Conservation (phyloP, 2,888 invertebrate species). For the Eueremaeus valkanovi region DNA sequence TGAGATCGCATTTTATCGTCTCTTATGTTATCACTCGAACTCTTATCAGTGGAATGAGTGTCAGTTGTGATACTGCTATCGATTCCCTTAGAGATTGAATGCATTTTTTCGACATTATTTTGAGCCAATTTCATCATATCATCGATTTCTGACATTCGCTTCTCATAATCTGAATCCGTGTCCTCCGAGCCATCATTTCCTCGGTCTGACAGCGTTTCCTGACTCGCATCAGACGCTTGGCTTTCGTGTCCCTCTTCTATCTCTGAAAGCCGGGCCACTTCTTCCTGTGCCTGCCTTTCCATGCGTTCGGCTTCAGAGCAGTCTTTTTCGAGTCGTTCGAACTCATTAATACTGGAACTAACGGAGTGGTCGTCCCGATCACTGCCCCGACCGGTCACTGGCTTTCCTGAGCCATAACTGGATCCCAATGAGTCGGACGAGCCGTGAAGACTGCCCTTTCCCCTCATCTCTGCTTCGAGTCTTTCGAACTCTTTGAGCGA, state of each 20-base stretch:
- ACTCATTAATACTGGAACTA: slow-evolving; percentile 86
- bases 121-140: slow-evolving; percentile 66
- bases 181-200: slow-evolving; percentile 22
- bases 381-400: slow-evolving; percentile 54
- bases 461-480: slow-evolving; percentile 47
- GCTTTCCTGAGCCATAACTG: slow-evolving; percentile 34
- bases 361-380: slow-evolving; percentile 90
- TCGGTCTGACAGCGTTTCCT: slow-evolving; percentile 59
- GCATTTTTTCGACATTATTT: slow-evolving; percentile 63
- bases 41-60: slow-evolving; percentile 9
- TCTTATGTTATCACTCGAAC: slow-evolving; percentile 15
- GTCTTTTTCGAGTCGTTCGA: slow-evolving; percentile 82
- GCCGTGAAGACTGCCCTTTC: slow-evolving; percentile 34
- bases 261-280: slow-evolving; percentile 67
- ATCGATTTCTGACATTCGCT: slow-evolving; percentile 65
- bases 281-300: slow-evolving; percentile 77
- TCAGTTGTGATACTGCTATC: not conserved
- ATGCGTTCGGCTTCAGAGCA: slow-evolving; percentile 75
- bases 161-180: slow-evolving; percentile 57
- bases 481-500: slow-evolving; percentile 48
- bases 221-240: slow-evolving; percentile 57
- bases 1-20: slow-evolving; percentile 11
- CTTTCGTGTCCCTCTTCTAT: slow-evolving; percentile 55
- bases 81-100: slow-evolving; percentile 43
- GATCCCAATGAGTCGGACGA: slow-evolving; percentile 40